Conservation (phyloP, 2,888 invertebrate species). For the Sarcophaga rosellei region DNA sequence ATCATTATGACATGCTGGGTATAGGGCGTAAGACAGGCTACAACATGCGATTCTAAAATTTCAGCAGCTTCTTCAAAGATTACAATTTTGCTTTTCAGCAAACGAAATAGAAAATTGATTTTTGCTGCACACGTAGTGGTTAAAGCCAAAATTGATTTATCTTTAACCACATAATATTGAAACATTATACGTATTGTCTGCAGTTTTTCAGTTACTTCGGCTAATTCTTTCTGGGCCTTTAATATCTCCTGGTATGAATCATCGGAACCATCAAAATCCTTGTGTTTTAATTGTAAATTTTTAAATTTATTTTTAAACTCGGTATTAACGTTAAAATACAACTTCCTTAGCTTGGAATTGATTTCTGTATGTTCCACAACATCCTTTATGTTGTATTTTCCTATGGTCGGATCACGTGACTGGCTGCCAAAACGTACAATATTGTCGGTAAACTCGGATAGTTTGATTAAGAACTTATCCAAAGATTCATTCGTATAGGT, state of each 20-base stretch:
- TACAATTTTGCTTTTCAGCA: slow-evolving; percentile 85
- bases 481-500: slow-evolving; percentile 94
- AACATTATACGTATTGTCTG: slow-evolving; percentile 83
- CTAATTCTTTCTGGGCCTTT: slow-evolving; percentile 72
- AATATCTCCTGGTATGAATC: slow-evolving; percentile 74
- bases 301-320: slow-evolving; percentile 76
- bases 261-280: slow-evolving; percentile 77
- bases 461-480: slow-evolving; percentile 91
- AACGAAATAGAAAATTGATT: slow-evolving; percentile 84
- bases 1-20: slow-evolving; percentile 93
- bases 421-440: slow-evolving; percentile 88
- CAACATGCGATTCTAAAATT: slow-evolving; percentile 92
- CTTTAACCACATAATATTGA: slow-evolving; percentile 83
- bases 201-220: slow-evolving; percentile 78
- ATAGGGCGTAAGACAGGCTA: slow-evolving; percentile 87
- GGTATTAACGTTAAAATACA: slow-evolving; percentile 75
- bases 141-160: slow-evolving; percentile 86
- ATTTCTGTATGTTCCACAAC: slow-evolving; percentile 56
- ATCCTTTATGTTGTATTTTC: slow-evolving; percentile 82
- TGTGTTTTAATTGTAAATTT: slow-evolving; percentile 74
- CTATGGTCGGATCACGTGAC: slow-evolving; percentile 84
- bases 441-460: slow-evolving; percentile 83
- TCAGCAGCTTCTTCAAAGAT: slow-evolving; percentile 95
- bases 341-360: slow-evolving; percentile 74
- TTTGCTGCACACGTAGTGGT: slow-evolving; percentile 90